Evolutionary conservation across 37 sponge, comb jelly and placozoan species (phyloP).

Genomic region (Halichondria panicea): DNA sequence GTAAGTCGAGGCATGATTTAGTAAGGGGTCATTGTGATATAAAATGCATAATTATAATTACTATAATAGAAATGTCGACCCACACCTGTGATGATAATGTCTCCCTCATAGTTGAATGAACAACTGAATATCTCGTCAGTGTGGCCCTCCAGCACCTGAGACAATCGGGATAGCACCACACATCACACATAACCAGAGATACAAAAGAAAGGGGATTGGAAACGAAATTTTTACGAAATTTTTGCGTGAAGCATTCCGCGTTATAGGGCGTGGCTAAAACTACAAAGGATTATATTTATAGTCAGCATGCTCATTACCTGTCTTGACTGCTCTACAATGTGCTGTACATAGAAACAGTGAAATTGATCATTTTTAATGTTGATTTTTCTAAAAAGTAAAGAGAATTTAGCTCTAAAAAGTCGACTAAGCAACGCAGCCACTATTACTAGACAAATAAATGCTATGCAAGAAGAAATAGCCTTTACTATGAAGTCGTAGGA

Average conservation of each 20-base stretch:
- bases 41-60: background rate
- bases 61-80: background rate
- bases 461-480: too few relatives aligned
- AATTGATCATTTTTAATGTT: too few relatives aligned
- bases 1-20: background rate
- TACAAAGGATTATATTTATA: too few relatives aligned
- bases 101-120: slow-evolving; percentile 96
- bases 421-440: too few relatives aligned
- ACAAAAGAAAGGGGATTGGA: background rate
- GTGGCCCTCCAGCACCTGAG: slow-evolving; percentile 91
- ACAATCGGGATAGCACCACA: background rate
- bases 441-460: too few relatives aligned
- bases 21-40: background rate
- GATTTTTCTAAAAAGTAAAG: too few relatives aligned
- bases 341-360: too few relatives aligned
- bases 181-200: background rate
- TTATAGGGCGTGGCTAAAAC: too few relatives aligned
- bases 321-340: too few relatives aligned
- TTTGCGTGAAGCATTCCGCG: background rate
- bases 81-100: slow-evolving; percentile 91
- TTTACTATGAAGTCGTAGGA: too few relatives aligned
- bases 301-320: too few relatives aligned
- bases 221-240: background rate
- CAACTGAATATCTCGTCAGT: slow-evolving; percentile 95
- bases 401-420: too few relatives aligned